Conservation (phyloP, 2,113 vertebrate genomes). For the Charadrius vociferus region DNA sequence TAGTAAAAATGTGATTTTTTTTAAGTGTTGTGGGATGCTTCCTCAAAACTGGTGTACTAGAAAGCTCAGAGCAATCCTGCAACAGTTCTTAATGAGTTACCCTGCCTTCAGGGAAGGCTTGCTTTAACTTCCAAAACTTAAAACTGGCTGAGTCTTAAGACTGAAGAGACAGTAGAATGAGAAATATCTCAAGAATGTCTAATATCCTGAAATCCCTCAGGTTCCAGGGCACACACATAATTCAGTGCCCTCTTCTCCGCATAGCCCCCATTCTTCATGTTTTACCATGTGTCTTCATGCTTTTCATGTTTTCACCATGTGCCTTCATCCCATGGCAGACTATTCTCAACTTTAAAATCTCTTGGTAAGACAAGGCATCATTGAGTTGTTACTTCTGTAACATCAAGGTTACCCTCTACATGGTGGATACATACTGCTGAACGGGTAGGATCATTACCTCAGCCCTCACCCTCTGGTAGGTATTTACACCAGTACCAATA, state of each 20-base stretch:
- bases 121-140: background rate
- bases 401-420: background rate
- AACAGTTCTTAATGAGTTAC: background rate
- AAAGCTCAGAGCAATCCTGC: background rate
- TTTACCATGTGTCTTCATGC: background rate
- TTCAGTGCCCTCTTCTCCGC: background rate
- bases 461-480: background rate
- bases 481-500: background rate
- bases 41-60: background rate
- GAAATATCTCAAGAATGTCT: background rate
- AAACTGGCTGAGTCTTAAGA: background rate
- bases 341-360: background rate
- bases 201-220: background rate
- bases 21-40: background rate
- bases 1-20: background rate
- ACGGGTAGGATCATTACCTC: background rate
- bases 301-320: background rate
- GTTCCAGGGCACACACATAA: background rate
- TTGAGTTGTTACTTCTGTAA: background rate
- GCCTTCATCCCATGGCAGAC: background rate
- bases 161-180: fast-evolving
- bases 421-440: background rate
- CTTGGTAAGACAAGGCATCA: background rate
- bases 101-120: background rate
- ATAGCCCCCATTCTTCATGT: background rate